phyloP scores from a whole-genome alignment of 2,797 vertebrate species.

The Bradypodion pumilum region DNA sequence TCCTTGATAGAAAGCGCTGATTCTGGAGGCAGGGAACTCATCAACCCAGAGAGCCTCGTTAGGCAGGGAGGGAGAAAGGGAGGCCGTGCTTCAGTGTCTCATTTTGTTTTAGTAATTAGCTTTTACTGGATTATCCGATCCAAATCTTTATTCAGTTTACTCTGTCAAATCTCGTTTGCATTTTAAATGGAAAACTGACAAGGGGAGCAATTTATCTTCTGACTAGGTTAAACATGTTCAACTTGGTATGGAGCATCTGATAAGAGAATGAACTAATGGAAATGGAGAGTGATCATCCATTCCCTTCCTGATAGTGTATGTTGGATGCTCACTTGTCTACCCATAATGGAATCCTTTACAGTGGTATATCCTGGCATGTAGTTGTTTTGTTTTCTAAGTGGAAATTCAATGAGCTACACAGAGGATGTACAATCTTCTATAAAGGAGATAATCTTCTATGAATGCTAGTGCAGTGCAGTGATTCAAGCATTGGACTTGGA shows the following conservation, averaged over 20 bases:
- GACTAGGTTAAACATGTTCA: constrained; percentile 68
- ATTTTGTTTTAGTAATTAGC: constrained; percentile 83
- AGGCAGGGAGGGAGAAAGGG: constrained; percentile 57
- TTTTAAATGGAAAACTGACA: constrained; percentile 86
- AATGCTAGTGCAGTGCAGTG: too few relatives aligned
- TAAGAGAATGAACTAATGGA: neutral
- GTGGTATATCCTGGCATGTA: too few relatives aligned
- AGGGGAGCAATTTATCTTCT: constrained; percentile 77
- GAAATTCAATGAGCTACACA: too few relatives aligned
- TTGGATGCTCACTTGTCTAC: neutral
- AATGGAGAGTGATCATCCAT: neutral
- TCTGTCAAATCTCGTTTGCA: constrained; percentile 84
- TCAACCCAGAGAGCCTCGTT: constrained; percentile 67
- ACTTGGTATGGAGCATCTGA: constrained; percentile 49
- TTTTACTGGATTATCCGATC: constrained; percentile 84
- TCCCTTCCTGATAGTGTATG: neutral
- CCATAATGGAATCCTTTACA: neutral
- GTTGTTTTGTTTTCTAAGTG: too few relatives aligned
- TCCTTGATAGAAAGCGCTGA: constrained; percentile 71
- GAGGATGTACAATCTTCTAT: neutral
- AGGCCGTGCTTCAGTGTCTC: constrained; percentile 69
- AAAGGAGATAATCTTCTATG: too few relatives aligned
- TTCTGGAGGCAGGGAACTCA: constrained; percentile 72
- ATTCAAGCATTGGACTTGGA: too few relatives aligned
- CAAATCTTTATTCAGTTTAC: constrained; percentile 81